phyloP scores from a whole-genome alignment of 2,113 vertebrate genomes.

The Gambusia affinis region DNA sequence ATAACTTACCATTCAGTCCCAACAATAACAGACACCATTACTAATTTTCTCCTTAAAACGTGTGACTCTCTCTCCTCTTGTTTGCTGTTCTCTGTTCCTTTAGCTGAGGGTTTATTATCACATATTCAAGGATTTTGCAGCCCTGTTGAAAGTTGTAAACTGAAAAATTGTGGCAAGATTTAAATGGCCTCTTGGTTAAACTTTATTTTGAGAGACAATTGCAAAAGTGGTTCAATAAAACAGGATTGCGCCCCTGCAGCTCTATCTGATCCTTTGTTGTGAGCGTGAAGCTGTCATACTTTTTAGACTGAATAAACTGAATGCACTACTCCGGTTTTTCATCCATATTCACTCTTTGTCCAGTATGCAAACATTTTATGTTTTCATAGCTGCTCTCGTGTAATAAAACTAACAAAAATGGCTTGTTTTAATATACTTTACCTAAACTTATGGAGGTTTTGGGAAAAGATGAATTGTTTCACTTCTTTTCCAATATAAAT shows the following conservation, averaged over 20 bases:
- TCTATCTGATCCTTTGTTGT: background rate
- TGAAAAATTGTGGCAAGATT: background rate
- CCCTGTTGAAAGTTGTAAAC: background rate
- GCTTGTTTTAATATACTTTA: background rate
- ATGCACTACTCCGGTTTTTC: background rate
- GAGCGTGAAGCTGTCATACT: background rate
- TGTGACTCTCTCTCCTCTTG: background rate
- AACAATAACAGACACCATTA: constrained; percentile 31
- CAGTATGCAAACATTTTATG: background rate
- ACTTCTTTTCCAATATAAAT: no score
- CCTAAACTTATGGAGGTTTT: no score
- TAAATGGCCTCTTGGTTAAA: background rate
- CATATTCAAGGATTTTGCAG: background rate
- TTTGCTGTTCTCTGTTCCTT: background rate
- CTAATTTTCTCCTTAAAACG: background rate
- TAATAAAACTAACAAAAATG: background rate
- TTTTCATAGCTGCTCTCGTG: background rate
- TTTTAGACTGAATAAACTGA: constrained; percentile 4
- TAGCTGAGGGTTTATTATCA: background rate
- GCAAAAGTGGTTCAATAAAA: background rate
- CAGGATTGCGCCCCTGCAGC: background rate
- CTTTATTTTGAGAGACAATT: background rate
- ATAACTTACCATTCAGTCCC: constrained; percentile 38
- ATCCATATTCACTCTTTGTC: background rate
- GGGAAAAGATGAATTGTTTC: no score